phyloP scores from a whole-genome alignment of 1,140 invertebrate species.

The Dryas iulia region DNA sequence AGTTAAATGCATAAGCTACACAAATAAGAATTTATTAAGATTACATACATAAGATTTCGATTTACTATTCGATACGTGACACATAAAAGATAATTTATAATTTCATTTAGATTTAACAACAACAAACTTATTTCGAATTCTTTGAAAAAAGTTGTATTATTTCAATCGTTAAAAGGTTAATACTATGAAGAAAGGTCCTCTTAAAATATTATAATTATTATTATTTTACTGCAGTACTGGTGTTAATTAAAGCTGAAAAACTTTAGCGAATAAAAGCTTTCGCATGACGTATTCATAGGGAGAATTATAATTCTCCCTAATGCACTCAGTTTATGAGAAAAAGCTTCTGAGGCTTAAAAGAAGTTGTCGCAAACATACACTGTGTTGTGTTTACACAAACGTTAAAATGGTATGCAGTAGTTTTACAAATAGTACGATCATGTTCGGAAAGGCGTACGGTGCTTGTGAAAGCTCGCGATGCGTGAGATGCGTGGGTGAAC shows the following conservation, averaged over 20 bases:
- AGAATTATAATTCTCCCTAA: conserved; percentile 40
- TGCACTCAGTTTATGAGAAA: conserved; percentile 25
- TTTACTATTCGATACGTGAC: too few species aligned
- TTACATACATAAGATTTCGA: too few species aligned
- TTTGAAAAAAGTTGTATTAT: too few species aligned
- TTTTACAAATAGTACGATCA: conserved; percentile 33
- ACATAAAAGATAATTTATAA: too few species aligned
- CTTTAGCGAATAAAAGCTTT: conserved; percentile 36
- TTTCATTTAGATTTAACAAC: too few species aligned
- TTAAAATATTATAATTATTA: not conserved
- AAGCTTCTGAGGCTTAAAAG: conserved; percentile 11
- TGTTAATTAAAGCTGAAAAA: conserved; percentile 30
- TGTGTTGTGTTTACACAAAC: conserved; percentile 37
- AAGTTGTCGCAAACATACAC: conserved; percentile 19
- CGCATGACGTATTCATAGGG: conserved; percentile 32
- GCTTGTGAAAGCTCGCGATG: conserved; percentile 72
- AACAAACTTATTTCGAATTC: too few species aligned
- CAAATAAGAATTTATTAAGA: too few species aligned
- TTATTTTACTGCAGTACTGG: not conserved
- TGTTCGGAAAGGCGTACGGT: conserved; percentile 38
- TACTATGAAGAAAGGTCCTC: not conserved
- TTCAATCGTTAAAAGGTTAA: too few species aligned
- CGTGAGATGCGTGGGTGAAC: conserved; percentile 72
- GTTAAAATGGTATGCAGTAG: conserved; percentile 32
- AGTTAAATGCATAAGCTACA: too few species aligned